A percentile compares a stretch with the other conserved stretches of the same genome.
These are phyloP conservation scores for Charina bottae DNA, from an alignment of 2,113 vertebrate species.

Conservation along the genomic window DNA sequence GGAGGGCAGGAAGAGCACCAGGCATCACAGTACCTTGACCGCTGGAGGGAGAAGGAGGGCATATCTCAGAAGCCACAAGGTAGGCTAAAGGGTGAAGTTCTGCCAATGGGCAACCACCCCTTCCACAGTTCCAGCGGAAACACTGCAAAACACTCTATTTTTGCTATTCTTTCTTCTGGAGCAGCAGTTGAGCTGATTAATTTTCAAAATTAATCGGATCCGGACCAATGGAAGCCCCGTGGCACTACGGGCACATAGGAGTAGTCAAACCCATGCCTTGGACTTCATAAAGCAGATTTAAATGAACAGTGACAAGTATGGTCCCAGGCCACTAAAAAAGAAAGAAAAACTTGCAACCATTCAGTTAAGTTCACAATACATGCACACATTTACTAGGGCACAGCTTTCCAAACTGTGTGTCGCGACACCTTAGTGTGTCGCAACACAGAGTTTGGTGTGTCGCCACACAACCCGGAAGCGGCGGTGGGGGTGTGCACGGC, in stretches of 20 bases:
- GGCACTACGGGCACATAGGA: neutral
- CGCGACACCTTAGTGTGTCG: no score
- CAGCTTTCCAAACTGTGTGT: no score
- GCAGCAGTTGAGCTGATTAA: neutral
- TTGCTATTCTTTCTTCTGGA: neutral
- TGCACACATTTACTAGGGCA: neutral
- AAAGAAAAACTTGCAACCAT: neutral
- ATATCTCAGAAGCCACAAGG: neutral
- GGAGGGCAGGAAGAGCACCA: neutral
- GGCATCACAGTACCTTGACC: neutral
- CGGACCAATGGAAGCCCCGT: neutral
- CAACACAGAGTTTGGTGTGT: no score
- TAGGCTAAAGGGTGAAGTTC: neutral
- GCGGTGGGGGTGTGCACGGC: no score
- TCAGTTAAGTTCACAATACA: neutral
- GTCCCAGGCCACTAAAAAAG: neutral
- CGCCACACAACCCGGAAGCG: no score
- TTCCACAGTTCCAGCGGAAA: neutral
- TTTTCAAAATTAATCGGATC: neutral
- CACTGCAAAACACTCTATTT: neutral
- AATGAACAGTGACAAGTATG: neutral
- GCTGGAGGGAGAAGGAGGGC: neutral
- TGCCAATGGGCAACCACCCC: neutral
- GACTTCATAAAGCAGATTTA: neutral
- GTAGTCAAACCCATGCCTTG: neutral